Percentiles rank a stretch among this genome's conserved stretches.
Evolutionary conservation across 1,140 invertebrate species (phyloP).

Genomic region (Rhysida immarginata): DNA sequence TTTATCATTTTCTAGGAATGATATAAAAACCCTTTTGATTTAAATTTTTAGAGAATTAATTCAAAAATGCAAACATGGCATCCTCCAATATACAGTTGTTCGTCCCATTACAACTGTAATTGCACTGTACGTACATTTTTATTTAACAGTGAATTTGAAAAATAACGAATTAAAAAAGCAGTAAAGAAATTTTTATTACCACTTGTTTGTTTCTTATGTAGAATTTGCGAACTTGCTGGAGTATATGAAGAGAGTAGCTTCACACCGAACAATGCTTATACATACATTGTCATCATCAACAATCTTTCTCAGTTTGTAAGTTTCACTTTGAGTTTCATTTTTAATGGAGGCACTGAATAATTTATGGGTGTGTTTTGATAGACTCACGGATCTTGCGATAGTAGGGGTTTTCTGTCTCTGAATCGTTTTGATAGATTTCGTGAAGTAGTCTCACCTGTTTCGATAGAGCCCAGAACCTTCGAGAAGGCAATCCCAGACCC

Average conservation of each 20-base stretch:
- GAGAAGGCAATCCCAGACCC: no score
- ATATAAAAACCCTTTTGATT: background rate
- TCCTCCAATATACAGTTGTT: constrained; percentile 83
- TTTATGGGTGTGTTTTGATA: no score
- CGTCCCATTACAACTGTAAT: constrained; percentile 73
- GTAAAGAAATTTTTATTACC: background rate
- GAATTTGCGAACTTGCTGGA: constrained; percentile 65
- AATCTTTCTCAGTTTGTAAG: constrained; percentile 84
- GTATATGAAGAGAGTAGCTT: constrained; percentile 87
- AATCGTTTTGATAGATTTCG: no score
- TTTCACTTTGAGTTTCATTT: no score
- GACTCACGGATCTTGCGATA: no score
- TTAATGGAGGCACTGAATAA: no score
- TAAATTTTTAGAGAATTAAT: constrained; percentile 56
- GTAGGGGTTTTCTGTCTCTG: no score
- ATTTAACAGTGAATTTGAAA: background rate
- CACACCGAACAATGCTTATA: constrained; percentile 62
- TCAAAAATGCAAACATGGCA: constrained; percentile 88
- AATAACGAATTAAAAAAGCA: background rate
- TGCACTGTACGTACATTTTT: constrained; percentile 51
- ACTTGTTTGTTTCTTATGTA: constrained; percentile 32
- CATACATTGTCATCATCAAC: constrained; percentile 78
- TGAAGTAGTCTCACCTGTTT: no score
- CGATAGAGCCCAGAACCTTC: no score
- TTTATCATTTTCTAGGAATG: constrained; percentile 14